These are phyloP conservation scores for Bhutanitis thaidina DNA, from an alignment of 2,888 invertebrate genomes.

Conservation along the genomic window DNA sequence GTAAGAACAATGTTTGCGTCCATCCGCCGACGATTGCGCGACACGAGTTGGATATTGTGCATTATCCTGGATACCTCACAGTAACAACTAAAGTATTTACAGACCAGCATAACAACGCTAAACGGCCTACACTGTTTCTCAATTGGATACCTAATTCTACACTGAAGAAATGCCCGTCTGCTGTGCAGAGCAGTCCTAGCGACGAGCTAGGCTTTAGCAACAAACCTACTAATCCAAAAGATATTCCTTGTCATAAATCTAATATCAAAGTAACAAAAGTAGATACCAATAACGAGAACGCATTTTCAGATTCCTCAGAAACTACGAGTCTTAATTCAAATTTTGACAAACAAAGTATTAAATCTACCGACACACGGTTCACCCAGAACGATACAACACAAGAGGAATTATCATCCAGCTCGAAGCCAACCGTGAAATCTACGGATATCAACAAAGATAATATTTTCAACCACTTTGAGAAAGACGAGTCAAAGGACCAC, in stretches of 20 bases:
- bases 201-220: conserved; percentile 59
- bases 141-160: conserved; percentile 98
- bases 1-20: conserved; percentile 98
- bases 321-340: conserved; percentile 74
- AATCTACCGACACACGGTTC: conserved; percentile 63
- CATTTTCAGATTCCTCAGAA: conserved; percentile 77
- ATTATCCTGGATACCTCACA: conserved; percentile 95
- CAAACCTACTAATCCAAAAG: conserved; percentile 47
- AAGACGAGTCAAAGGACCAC: conserved; percentile 61
- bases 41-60: conserved; percentile 90
- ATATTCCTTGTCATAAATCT: conserved; percentile 39
- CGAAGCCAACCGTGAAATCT: conserved; percentile 63
- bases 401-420: conserved; percentile 60
- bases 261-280: conserved; percentile 40
- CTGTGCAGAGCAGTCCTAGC: conserved; percentile 81
- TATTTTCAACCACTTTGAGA: conserved; percentile 56
- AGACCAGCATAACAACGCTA: conserved; percentile 87
- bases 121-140: conserved; percentile 89
- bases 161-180: conserved; percentile 90
- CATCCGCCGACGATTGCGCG: conserved; percentile 93
- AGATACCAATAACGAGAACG: conserved; percentile 63
- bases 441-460: conserved; percentile 56
- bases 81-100: conserved; percentile 91
- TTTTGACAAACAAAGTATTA: conserved; percentile 74
- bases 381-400: conserved; percentile 66